Base-by-base conservation (phyloP, 2,113 vertebrate genomes). In the Bos javanicus region DNA sequence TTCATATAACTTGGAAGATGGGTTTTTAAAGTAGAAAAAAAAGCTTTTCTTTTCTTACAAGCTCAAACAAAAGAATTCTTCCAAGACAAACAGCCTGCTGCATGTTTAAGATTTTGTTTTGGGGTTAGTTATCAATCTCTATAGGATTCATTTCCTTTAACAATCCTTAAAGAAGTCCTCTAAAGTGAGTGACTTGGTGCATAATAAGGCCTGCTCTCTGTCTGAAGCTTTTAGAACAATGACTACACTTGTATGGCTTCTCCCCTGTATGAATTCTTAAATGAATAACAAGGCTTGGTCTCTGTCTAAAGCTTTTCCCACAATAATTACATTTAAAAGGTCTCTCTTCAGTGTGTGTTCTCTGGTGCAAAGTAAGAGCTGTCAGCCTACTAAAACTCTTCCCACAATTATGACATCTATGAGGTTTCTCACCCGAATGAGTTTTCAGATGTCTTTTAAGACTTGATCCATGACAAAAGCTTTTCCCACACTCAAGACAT, bases 231-330 rank as follows among this genome's bases (percentile, higher is more conserved):
- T 98, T 97, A 71, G 98, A 97, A 97, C 98, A 98, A 87, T 98
- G 98, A 96, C 89, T 98, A 82, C 98, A 98, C 83, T 98, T 98
- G 82, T 98, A 98, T 59, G 98, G 98, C 97, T 98, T 98, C 84
- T 98, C 97, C 95, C 98, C 98, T 43, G 97, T 98, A 74, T 98
- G 98, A 67, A 98, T 97, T 97, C 98, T 98, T 90, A 98, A 97
- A 78, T 98, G 97, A 94, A 98, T 97, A 60, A 98, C 97, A 10
- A 98, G 97, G 67, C 97, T 98, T 57, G 97, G 96, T 84, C 94
- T 97, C 90, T 97, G 97, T 94, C 96, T 98, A 98, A 98, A 98
- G 95, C 97, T 98, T 95, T 98, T 98, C 81, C 96, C 97, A 96
- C 98, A 98, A 7, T 97, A 98, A 94, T 87, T 97, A 91, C 97